Evolutionary conservation across 2,113 vertebrate genomes (phyloP).

Genomic region (Fukomys damarensis): DNA sequence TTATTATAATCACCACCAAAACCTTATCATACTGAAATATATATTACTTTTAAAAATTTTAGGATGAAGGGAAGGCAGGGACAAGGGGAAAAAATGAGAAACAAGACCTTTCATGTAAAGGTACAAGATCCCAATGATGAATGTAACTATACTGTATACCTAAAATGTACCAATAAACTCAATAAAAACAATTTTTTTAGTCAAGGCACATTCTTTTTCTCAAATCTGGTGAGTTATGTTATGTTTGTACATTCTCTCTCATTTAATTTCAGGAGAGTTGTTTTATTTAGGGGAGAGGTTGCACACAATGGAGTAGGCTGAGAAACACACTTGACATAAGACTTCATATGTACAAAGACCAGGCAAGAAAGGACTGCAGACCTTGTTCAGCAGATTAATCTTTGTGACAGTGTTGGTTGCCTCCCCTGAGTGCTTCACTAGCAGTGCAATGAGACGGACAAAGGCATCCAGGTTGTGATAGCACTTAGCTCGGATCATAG

Average conservation of each 20-base stretch:
- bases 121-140: too few relatives aligned
- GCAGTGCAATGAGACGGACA: conserved; percentile 96
- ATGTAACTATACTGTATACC: too few relatives aligned
- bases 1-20: background rate
- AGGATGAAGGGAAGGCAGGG: too few relatives aligned
- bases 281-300: background rate
- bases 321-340: conserved; percentile 78
- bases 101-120: too few relatives aligned
- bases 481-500: conserved; percentile 98
- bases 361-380: conserved; percentile 44
- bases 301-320: background rate
- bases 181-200: too few relatives aligned
- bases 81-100: too few relatives aligned
- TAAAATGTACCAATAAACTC: too few relatives aligned
- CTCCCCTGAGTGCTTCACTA: conserved; percentile 99
- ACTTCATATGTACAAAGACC: background rate
- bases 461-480: conserved; percentile 99
- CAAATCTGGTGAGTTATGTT: background rate
- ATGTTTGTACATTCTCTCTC: background rate
- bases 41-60: background rate
- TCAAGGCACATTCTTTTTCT: background rate
- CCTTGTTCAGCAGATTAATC: conserved; percentile 99
- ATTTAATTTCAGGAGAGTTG: conserved; percentile 11
- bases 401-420: conserved; percentile 99
- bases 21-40: conserved; percentile 17